Evolutionary conservation across 2,888 invertebrate species (phyloP).

Genomic region (Drosophila villosipedis): DNA sequence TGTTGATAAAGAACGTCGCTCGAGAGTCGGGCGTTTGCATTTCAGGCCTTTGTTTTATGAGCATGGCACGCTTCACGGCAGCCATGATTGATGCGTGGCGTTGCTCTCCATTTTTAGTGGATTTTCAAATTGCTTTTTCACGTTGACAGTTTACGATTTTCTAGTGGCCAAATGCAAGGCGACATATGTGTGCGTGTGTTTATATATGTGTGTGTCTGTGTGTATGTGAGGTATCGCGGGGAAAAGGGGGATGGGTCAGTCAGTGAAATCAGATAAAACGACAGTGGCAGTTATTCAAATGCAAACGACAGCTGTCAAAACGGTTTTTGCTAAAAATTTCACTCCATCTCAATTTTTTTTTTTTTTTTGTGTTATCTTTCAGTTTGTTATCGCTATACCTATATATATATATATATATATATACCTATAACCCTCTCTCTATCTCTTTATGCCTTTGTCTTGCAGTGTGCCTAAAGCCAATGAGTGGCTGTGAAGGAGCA

Average conservation of each 20-base stretch:
- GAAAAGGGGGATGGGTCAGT: slow-evolving; percentile 8
- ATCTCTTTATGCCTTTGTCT: slow-evolving; percentile 3
- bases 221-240: not conserved
- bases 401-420: no score
- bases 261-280: slow-evolving; percentile 34
- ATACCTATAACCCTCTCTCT: not conserved
- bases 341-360: slow-evolving; percentile 36
- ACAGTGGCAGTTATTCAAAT: slow-evolving; percentile 77
- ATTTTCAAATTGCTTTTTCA: slow-evolving; percentile 78
- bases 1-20: slow-evolving; percentile 70
- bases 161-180: slow-evolving; percentile 26
- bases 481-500: slow-evolving; percentile 44
- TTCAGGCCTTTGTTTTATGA: slow-evolving; percentile 71
- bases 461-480: slow-evolving; percentile 52
- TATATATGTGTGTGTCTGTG: not conserved
- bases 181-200: not conserved
- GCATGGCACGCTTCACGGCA: slow-evolving; percentile 53
- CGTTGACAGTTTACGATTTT: slow-evolving; percentile 74
- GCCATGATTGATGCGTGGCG: slow-evolving; percentile 74
- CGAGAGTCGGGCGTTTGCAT: slow-evolving; percentile 31
- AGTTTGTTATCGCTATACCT: not conserved
- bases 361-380: slow-evolving; percentile 3
- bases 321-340: slow-evolving; percentile 66
- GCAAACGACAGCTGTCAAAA: slow-evolving; percentile 82
- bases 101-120: slow-evolving; percentile 67